These are phyloP conservation scores for Camelus dromedarius DNA, from an alignment of 2,113 vertebrate genomes.

Conservation along the genomic window DNA sequence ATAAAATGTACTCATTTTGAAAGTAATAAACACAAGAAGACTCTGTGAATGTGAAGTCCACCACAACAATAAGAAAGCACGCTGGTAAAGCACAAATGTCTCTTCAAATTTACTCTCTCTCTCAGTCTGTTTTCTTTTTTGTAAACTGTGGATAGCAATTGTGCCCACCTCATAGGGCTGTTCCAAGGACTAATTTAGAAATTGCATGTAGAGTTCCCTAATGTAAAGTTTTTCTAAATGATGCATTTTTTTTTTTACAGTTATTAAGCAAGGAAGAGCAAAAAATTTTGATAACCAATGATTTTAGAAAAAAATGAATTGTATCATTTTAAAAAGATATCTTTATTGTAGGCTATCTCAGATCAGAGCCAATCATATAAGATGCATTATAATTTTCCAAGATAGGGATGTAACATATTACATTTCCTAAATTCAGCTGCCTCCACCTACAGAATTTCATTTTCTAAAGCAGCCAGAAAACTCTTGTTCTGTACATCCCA, in stretches of 20 bases:
- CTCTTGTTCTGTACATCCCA: not conserved
- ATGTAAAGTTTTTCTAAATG: not conserved
- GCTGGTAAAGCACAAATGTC: not conserved
- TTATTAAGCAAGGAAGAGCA: not conserved
- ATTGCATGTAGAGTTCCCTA: not conserved
- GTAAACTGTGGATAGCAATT: not conserved
- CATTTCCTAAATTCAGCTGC: not conserved
- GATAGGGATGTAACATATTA: not conserved
- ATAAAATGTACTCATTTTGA: conserved; percentile 77
- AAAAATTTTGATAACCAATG: not conserved
- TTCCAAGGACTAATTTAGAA: conserved; percentile 11
- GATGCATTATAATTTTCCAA: not conserved
- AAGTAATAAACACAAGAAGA: conserved; percentile 50
- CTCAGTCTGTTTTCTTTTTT: not conserved
- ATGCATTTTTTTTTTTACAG: not conserved
- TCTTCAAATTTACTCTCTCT: conserved; percentile 32
- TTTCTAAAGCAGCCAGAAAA: not conserved
- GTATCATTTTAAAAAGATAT: not conserved
- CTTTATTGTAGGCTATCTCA: not conserved
- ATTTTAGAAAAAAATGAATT: not conserved
- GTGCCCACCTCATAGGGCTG: not conserved
- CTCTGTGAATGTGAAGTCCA: not conserved
- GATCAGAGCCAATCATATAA: not conserved
- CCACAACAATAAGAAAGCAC: not conserved
- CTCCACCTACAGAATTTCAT: not conserved